phyloP scores from a whole-genome alignment of 1,140 invertebrate genomes.

The Centruroides sculpturatus region DNA sequence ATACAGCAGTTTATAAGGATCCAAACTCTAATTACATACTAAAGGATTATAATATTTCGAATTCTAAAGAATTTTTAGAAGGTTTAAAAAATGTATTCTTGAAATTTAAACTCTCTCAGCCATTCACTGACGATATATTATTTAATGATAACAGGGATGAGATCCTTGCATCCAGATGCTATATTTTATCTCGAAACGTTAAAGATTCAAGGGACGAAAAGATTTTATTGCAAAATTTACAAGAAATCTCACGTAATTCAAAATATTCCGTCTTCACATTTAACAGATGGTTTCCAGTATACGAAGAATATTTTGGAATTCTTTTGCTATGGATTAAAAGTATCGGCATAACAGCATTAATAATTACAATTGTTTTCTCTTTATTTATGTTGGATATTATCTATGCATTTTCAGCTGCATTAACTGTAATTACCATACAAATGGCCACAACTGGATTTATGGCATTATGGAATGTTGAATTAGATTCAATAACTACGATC shows the following conservation, averaged over 20 bases:
- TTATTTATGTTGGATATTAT: too few relatives aligned
- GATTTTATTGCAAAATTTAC: constrained; percentile 40
- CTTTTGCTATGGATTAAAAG: too few relatives aligned
- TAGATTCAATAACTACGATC: constrained; percentile 96
- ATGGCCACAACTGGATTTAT: constrained; percentile 89
- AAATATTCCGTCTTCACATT: too few relatives aligned
- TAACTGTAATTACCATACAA: constrained; percentile 88
- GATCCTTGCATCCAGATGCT: constrained; percentile 66
- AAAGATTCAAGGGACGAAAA: constrained; percentile 77
- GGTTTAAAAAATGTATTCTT: constrained; percentile 47
- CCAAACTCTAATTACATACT: constrained; percentile 46
- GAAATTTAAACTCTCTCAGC: constrained; percentile 30
- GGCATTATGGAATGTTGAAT: constrained; percentile 81
- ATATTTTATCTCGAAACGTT: constrained; percentile 78
- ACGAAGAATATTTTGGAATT: too few relatives aligned
- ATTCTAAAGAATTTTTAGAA: constrained; percentile 54
- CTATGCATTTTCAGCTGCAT: constrained; percentile 62
- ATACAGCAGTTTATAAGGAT: constrained; percentile 56
- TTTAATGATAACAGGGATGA: constrained; percentile 54
- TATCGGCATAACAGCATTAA: too few relatives aligned
- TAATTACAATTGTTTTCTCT: too few relatives aligned
- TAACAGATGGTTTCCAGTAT: too few relatives aligned
- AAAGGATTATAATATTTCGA: constrained; percentile 52
- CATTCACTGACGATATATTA: constrained; percentile 64
- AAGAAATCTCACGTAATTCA: too few relatives aligned